phyloP scores from a whole-genome alignment of 2,888 invertebrate species.

The Heliothis peltigera region DNA sequence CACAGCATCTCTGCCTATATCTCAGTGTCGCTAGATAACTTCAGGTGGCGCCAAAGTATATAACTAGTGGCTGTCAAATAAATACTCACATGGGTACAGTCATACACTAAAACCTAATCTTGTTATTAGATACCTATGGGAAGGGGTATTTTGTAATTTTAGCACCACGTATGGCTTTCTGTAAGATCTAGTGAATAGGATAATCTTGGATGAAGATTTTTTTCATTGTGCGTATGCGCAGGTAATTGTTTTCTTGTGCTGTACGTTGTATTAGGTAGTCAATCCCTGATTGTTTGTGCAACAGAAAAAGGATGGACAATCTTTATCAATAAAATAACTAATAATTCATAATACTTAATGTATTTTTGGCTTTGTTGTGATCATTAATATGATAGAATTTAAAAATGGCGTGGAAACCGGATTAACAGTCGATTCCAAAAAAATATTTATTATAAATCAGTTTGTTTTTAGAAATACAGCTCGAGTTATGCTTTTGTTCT shows the following conservation, averaged over 20 bases:
- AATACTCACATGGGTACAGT: constrained; percentile 17
- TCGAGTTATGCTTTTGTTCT: constrained; percentile 3
- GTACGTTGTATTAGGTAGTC: background rate
- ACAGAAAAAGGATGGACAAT: too few species aligned
- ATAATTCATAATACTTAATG: too few species aligned
- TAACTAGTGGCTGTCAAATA: constrained; percentile 45
- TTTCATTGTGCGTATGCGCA: constrained; percentile 32
- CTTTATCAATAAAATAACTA: too few species aligned
- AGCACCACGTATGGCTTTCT: constrained; percentile 52
- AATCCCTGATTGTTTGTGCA: too few species aligned
- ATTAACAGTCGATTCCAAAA: too few species aligned
- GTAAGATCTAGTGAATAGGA: constrained; percentile 41
- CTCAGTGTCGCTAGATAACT: constrained; percentile 43
- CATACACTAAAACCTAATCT: constrained; percentile 43
- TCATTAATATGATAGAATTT: too few species aligned
- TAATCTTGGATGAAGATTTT: constrained; percentile 38
- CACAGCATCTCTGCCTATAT: constrained; percentile 21
- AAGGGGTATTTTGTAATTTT: constrained; percentile 55
- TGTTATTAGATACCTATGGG: constrained; percentile 57
- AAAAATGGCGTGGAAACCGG: too few species aligned
- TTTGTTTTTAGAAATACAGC: background rate
- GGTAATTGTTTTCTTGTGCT: constrained; percentile 7
- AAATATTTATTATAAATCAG: background rate
- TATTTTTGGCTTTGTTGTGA: too few species aligned
- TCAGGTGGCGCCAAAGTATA: constrained; percentile 46